Conservation (phyloP, 1,140 invertebrate genomes). For the Solenopsis invicta region DNA sequence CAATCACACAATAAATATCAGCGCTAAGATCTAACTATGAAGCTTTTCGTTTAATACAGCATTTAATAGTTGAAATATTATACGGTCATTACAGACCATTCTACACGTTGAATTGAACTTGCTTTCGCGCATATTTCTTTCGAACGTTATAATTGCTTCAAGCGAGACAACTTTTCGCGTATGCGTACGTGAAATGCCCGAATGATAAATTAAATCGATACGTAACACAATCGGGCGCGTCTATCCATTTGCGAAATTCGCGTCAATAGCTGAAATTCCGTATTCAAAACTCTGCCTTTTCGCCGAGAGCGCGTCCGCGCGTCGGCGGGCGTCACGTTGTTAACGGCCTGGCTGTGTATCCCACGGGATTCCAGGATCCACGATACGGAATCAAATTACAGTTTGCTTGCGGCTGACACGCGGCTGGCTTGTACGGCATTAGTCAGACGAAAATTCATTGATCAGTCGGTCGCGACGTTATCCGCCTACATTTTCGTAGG, state of each 20-base stretch:
- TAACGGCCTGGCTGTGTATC: conserved; percentile 41
- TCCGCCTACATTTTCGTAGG: conserved; percentile 46
- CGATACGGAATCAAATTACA: conserved; percentile 61
- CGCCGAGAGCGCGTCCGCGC: not conserved
- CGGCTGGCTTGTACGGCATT: conserved; percentile 57
- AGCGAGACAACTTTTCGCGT: not conserved
- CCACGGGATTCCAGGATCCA: conserved; percentile 29
- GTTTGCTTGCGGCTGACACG: conserved; percentile 59
- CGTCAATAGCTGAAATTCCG: conserved; percentile 15
- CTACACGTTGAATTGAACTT: not conserved
- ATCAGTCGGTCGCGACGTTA: conserved; percentile 52
- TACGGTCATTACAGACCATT: too few species aligned
- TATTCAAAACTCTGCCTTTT: conserved; percentile 50
- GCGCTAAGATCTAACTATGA: too few species aligned
- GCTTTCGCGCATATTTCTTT: not conserved
- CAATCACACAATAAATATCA: too few species aligned
- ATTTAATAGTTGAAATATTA: too few species aligned
- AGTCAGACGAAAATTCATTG: conserved; percentile 66
- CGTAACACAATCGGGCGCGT: not conserved
- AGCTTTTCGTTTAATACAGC: too few species aligned
- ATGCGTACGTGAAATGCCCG: not conserved
- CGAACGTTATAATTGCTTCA: not conserved
- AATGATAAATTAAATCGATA: conserved; percentile 22
- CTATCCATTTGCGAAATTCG: not conserved
- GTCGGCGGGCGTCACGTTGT: conserved; percentile 24